Conservation (phyloP, 53 echinoderm and acorn worm genomes). For the Echinometra lucunter region DNA sequence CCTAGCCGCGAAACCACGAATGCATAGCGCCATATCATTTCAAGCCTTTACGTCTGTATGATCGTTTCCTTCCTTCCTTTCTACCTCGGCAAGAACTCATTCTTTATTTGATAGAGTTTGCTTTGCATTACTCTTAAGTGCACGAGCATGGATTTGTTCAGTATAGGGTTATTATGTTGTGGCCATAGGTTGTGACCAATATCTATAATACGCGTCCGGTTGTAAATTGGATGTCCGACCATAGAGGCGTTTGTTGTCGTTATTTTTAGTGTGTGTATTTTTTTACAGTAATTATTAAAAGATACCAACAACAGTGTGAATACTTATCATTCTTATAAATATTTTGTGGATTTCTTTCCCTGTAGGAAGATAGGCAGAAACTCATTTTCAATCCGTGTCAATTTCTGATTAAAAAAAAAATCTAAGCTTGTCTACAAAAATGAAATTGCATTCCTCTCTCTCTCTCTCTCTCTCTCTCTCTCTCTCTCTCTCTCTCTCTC, state of each 20-base stretch:
- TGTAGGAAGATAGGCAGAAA: too few relatives aligned
- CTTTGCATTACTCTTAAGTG: neutral
- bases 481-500: neutral
- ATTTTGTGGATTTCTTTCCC: too few relatives aligned
- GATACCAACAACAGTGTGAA: too few relatives aligned
- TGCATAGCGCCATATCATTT: conserved; percentile 46
- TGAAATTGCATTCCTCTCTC: neutral
- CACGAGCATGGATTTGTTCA: neutral
- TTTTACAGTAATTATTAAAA: too few relatives aligned
- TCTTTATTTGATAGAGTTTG: neutral
- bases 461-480: neutral
- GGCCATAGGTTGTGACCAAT: neutral
- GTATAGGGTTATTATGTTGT: neutral
- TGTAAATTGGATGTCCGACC: neutral
- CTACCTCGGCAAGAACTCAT: neutral
- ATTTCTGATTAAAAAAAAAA: too few relatives aligned
- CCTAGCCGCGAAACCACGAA: conserved; percentile 52
- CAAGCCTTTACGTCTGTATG: neutral
- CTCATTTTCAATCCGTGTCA: too few relatives aligned
- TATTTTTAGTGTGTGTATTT: too few relatives aligned
- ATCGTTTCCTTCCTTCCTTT: conserved; percentile 14
- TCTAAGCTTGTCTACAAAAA: too few relatives aligned
- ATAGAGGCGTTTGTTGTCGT: too few relatives aligned
- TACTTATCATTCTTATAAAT: too few relatives aligned
- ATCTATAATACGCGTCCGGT: neutral